A percentile compares a stretch with the other conserved stretches of the same genome.
phyloP scores from a whole-genome alignment of 2,113 vertebrate species.

The Podiceps cristatus region DNA sequence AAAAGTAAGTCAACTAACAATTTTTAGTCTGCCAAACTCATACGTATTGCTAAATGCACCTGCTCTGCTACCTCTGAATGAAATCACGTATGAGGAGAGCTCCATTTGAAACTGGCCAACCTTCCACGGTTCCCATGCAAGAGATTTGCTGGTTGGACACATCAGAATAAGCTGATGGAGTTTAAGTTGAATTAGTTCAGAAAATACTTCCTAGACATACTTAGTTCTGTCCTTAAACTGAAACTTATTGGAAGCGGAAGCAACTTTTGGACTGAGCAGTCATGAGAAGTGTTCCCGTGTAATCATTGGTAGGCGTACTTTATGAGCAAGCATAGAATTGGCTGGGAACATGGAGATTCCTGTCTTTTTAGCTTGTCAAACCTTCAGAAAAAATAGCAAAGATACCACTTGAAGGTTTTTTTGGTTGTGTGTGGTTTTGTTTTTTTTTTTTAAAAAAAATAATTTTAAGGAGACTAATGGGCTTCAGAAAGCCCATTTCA shows the following conservation, averaged over 20 bases:
- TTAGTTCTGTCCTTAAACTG: background rate
- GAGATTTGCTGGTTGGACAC: background rate
- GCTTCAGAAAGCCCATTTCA: background rate
- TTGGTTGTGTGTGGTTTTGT: too few relatives aligned
- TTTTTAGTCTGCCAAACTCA: conserved; percentile 52
- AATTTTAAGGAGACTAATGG: background rate
- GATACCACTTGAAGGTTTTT: background rate
- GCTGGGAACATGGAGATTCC: background rate
- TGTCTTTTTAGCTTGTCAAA: background rate
- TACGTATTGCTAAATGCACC: background rate
- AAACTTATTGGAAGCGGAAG: background rate
- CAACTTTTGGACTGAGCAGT: background rate
- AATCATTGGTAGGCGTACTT: background rate
- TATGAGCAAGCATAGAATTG: background rate
- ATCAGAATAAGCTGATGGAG: background rate
- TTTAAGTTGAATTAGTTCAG: background rate
- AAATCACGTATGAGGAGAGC: background rate
- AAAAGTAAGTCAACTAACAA: conserved; percentile 65
- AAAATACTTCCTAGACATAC: background rate
- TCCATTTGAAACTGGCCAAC: background rate
- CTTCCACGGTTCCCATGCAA: conserved; percentile 16
- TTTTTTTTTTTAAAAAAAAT: background rate
- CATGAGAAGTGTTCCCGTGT: background rate
- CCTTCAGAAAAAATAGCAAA: background rate
- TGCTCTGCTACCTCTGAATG: conserved; percentile 33